Percentiles rank a stretch among this genome's conserved stretches.
Conservation (phyloP, 2,797 vertebrate species). For the Chelon auratus region DNA sequence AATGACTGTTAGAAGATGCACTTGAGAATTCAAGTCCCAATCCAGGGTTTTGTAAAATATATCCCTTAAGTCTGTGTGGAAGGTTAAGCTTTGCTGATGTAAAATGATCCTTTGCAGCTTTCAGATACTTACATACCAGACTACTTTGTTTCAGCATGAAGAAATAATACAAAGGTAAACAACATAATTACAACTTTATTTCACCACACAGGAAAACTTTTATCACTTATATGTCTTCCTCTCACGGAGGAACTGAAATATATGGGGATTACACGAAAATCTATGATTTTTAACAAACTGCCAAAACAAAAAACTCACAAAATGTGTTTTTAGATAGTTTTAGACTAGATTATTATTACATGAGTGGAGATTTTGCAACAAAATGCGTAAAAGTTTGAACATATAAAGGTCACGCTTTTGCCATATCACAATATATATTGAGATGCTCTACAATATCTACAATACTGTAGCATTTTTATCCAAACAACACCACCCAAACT, state of each 20-base stretch:
- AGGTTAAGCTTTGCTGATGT: constrained; percentile 77
- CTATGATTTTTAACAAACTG: not conserved
- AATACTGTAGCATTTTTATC: not conserved
- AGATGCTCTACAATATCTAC: no score
- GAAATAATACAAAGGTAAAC: constrained; percentile 64
- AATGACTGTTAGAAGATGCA: constrained; percentile 69
- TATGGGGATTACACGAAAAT: constrained; percentile 3
- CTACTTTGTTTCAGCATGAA: constrained; percentile 67
- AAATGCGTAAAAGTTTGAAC: not conserved
- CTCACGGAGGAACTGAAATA: not conserved
- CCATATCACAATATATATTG: no score
- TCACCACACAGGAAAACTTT: constrained; percentile 44
- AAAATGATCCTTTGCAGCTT: constrained; percentile 76
- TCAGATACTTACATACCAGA: constrained; percentile 68
- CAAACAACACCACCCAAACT: not conserved
- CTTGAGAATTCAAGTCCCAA: constrained; percentile 74
- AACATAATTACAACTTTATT: constrained; percentile 57
- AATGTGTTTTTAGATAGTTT: not conserved
- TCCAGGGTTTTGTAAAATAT: constrained; percentile 79
- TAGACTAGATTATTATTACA: not conserved
- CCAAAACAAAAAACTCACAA: not conserved
- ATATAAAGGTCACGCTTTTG: not conserved
- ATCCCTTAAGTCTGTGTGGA: constrained; percentile 72
- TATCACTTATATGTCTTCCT: not conserved
- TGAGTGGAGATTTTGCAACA: not conserved